Evolutionary conservation across 2,888 invertebrate genomes (phyloP), one percentile per base, ranked within the genome.

Genomic region (Chrysomela aeneicollis): DNA sequence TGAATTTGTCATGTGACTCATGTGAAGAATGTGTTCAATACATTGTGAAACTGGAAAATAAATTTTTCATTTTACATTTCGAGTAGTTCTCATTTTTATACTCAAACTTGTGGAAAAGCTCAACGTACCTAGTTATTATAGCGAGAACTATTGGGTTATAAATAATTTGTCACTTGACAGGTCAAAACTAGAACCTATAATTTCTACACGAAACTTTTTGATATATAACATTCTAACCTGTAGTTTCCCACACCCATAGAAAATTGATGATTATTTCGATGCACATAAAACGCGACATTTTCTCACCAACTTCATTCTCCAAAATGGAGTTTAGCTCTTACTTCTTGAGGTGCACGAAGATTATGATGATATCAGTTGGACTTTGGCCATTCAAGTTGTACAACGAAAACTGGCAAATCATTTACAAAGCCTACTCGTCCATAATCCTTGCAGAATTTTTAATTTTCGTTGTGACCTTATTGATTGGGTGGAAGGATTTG

Each of bases 21-120:
- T 74, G 72, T 73, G 71, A 73, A 72, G 42, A 73, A 73, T 72
- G 73, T 74, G 74, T 74, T 74, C 73, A 74, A 63, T 72, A 72
- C 69, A 68, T 70, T 71, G 69, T 71, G 70, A 68, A 74, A 74
- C 68, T 67, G 37, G 53, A 63, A 63, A 59, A 66, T 62, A 61
- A 67, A 63, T 42, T 26, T 42, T 37, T 42, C 30, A 57, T 57
- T 57, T 57, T 30, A 57, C 21, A 57, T 46, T 30, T 32, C 6
- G 4, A 30, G 21, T 42, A 49, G 10, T 35, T 42, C 5, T 19
- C 9, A 46, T 26, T n/a, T 15, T 19, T 19, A 15, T n/a, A 17
- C 1, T 15, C 2, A 2, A 2, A 47, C 17, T 18, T 47, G 8
- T 6, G n/a, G 42, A 26, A 26, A 26, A 26, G 26, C 6, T 26